Evolutionary conservation across 2,797 vertebrate genomes (phyloP).

Genomic region (Ceryle rudis): DNA sequence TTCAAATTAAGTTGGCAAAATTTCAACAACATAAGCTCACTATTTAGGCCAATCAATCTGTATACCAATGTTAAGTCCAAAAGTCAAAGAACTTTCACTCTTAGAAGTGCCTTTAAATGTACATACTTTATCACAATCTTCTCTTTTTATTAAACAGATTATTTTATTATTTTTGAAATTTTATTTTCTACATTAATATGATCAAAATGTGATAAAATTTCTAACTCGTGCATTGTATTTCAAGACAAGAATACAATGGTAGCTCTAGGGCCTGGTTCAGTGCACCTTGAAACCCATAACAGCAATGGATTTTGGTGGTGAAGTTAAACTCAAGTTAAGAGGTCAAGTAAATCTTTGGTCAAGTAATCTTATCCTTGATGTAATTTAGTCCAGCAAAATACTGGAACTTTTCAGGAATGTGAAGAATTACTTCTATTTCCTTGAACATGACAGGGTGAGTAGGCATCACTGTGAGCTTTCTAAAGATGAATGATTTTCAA

Average conservation of each 20-base stretch:
- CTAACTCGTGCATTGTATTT: background rate
- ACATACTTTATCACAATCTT: background rate
- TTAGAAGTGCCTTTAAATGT: background rate
- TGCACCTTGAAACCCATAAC: background rate
- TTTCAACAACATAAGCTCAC: background rate
- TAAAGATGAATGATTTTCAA: background rate
- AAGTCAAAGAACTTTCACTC: background rate
- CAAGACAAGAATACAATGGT: background rate
- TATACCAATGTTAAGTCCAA: rapidly evolving
- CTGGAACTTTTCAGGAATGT: background rate
- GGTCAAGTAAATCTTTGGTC: background rate
- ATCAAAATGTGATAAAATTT: background rate
- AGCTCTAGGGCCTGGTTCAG: background rate
- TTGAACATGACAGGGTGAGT: background rate
- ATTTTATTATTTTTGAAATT: background rate
- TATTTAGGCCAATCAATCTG: background rate
- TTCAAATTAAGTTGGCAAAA: slow-evolving; percentile 41
- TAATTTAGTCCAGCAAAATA: background rate
- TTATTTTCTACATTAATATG: background rate
- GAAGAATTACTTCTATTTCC: background rate
- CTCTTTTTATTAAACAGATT: background rate
- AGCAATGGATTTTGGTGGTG: background rate
- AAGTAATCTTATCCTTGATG: background rate
- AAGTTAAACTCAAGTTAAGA: background rate
- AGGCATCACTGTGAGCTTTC: background rate